Base-by-base conservation (phyloP, 2,888 invertebrate genomes). In the Acheta domesticus region DNA sequence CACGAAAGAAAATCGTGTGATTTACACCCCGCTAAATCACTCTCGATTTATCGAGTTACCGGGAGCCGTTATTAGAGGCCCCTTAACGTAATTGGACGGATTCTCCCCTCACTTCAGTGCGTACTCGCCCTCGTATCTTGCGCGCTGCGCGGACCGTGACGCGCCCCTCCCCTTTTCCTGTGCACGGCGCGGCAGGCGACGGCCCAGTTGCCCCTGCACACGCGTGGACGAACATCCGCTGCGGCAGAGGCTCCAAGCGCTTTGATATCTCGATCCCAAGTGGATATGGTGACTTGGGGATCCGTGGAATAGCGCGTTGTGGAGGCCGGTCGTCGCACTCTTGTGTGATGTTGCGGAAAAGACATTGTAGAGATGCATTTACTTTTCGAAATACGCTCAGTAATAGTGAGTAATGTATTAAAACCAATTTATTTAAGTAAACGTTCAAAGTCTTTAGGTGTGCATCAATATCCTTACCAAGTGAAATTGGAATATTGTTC, bases 41-140 rank as follows among this genome's bases (percentile, higher is more conserved):
- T 19, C 62, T 62, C 62, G 62, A 62, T 62, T 62, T 62, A 62
- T 62, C 62, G 62, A 62, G 62, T 62, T 62, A 62, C 62, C 62
- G 14, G n/a, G n/a, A 62, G 62, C 36, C 62, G 62, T 62, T 62
- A 62, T 62, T 62, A 62, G 16, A n/a, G 62, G 62, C 62, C 62
- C 62, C 62, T 62, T 62, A n/a, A n/a, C 62, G 62, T 62, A 62
- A 62, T 62, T 62, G 62, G 62, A 62, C 14, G 16, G 62, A 62
- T 62, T n/a, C 36, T 36, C 62, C 62, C n/a, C 62, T 62, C 62
- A 62, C 62, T 62, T 62, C 14, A 62, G 62, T n/a, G 62, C 14
- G 62, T 62, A 62, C 62, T 62, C 36, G 62, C 62, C n/a, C 62
- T n/a, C 62, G 16, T 62, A 62, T 62, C 62, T 62, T 62, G 62